These are phyloP conservation scores for Cyclophora albipunctata DNA, from an alignment of 2,888 invertebrate genomes.

Conservation along the genomic window DNA sequence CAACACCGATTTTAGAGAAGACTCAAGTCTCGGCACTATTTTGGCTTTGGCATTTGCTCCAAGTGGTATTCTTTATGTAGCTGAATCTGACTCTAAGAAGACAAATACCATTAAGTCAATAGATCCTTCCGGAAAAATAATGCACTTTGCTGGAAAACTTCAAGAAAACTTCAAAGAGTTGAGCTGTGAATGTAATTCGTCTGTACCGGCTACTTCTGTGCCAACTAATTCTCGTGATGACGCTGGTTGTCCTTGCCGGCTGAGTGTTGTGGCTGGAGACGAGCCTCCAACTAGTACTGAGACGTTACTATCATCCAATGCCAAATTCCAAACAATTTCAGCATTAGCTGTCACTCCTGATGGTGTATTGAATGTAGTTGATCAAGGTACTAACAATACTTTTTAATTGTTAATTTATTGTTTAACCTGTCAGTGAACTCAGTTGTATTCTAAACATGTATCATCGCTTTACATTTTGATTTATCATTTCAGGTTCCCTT, in stretches of 20 bases:
- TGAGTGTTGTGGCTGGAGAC: conserved; percentile 73
- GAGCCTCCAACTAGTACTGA: conserved; percentile 87
- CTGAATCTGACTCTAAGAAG: conserved; percentile 92
- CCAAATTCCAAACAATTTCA: conserved; percentile 90
- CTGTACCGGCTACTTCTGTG: conserved; percentile 71
- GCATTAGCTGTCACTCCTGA: conserved; percentile 96
- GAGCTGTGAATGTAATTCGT: conserved; percentile 77
- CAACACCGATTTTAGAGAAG: conserved; percentile 74
- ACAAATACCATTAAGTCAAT: conserved; percentile 89
- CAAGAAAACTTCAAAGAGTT: conserved; percentile 76
- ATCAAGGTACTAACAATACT: conserved; percentile 80
- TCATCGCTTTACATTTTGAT: too few relatives aligned
- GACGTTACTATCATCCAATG: conserved; percentile 91
- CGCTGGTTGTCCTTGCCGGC: conserved; percentile 63
- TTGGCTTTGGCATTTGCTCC: conserved; percentile 93
- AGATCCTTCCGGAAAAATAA: conserved; percentile 91
- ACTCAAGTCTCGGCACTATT: conserved; percentile 87
- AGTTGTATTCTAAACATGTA: too few relatives aligned
- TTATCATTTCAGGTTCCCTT: conserved; percentile 76
- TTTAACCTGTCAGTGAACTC: too few relatives aligned
- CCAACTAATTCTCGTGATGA: conserved; percentile 55
- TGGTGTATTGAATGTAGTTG: conserved; percentile 96
- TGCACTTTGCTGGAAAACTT: conserved; percentile 93
- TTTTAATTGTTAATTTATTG: conserved; percentile 4
- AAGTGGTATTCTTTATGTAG: conserved; percentile 92